phyloP scores from a whole-genome alignment of 1,140 invertebrate species.

The Ridgeia piscesae region DNA sequence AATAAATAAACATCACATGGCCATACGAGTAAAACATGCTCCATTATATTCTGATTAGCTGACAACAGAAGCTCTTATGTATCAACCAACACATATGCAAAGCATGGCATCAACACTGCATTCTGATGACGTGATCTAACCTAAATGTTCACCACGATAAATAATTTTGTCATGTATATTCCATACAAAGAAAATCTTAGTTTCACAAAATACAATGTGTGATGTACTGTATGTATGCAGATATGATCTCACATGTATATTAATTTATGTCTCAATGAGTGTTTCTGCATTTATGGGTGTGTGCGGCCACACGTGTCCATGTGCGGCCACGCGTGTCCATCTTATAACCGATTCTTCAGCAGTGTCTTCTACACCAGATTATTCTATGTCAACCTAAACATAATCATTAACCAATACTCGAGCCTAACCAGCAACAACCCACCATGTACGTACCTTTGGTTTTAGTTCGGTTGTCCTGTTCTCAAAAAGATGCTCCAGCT shows the following conservation, averaged over 20 bases:
- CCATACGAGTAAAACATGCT: not conserved
- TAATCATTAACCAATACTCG: not conserved
- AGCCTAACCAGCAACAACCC: not conserved
- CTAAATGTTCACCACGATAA: not conserved
- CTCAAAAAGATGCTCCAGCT: conserved; percentile 96
- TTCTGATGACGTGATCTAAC: not conserved
- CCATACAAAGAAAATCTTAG: not conserved
- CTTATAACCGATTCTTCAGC: not conserved
- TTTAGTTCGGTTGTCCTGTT: conserved; percentile 93
- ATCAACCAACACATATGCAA: not conserved
- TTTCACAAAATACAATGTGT: not conserved
- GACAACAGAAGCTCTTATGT: not conserved
- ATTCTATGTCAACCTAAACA: not conserved
- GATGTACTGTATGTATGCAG: not conserved
- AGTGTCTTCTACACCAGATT: not conserved
- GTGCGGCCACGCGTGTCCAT: not conserved
- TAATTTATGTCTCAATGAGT: not conserved
- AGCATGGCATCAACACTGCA: not conserved
- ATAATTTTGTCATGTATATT: not conserved
- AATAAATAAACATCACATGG: not conserved
- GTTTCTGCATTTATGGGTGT: not conserved
- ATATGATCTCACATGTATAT: no score
- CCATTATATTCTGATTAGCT: not conserved
- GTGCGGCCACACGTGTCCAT: not conserved
- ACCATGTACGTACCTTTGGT: conserved; percentile 68